phyloP scores from a whole-genome alignment of 2,888 invertebrate genomes.

The Craniophora ligustri region DNA sequence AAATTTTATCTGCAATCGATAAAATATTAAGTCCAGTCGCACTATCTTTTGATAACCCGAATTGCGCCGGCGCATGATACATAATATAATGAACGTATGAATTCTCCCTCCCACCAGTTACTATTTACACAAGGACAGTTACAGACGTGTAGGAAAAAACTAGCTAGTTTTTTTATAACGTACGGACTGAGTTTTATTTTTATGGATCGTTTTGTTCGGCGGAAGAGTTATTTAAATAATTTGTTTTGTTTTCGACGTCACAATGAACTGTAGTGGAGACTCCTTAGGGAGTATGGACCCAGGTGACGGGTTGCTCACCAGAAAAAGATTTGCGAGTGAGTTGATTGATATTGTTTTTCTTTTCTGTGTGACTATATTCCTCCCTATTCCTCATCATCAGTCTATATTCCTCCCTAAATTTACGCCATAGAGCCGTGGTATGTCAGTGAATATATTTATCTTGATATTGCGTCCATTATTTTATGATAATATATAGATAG shows the following conservation, averaged over 20 bases:
- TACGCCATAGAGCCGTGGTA: too few species aligned
- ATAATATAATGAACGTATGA: neutral
- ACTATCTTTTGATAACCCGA: neutral
- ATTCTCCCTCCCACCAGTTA: neutral
- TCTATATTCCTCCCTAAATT: too few species aligned
- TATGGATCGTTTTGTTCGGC: too few species aligned
- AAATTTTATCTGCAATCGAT: neutral
- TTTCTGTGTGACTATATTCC: neutral
- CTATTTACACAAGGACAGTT: neutral
- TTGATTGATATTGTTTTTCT: neutral
- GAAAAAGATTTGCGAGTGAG: conserved; percentile 29
- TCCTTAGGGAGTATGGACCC: conserved; percentile 4
- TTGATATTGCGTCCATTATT: too few species aligned
- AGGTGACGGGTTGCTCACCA: conserved; percentile 13
- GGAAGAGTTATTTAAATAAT: neutral
- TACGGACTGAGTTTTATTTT: too few species aligned
- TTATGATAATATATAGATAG: too few species aligned
- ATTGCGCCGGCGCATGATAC: neutral
- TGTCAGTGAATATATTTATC: too few species aligned
- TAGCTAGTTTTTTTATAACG: too few species aligned
- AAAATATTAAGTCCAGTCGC: neutral
- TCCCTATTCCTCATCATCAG: neutral
- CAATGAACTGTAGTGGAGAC: conserved; percentile 6
- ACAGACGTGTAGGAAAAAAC: neutral
- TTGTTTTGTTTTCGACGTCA: neutral